These are phyloP conservation scores for Zapus hudsonius DNA, from an alignment of 2,113 vertebrate species.

Conservation along the genomic window DNA sequence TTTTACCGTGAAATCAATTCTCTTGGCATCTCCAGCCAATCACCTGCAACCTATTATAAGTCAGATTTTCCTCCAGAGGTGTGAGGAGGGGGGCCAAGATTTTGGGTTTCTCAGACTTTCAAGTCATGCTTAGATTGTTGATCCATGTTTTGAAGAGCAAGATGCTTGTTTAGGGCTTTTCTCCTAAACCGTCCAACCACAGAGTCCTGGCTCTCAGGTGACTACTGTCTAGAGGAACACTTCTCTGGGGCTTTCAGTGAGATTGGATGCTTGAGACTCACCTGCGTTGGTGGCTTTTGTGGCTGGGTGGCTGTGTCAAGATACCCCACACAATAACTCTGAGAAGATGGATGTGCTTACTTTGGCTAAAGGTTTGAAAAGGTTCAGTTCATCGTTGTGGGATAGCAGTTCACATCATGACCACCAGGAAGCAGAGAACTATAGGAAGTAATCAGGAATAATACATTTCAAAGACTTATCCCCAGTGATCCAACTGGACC, in stretches of 20 bases:
- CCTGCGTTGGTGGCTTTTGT: no score
- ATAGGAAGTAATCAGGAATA: background rate
- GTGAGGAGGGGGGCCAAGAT: background rate
- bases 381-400: background rate
- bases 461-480: background rate
- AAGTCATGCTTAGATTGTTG: rapidly evolving
- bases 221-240: background rate
- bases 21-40: background rate
- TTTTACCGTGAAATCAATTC: background rate
- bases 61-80: background rate
- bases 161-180: background rate
- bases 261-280: rapidly evolving
- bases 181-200: rapidly evolving
- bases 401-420: no score
- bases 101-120: background rate
- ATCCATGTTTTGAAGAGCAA: background rate
- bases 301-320: no score
- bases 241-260: background rate
- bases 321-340: background rate
- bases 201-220: background rate
- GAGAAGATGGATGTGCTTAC: background rate
- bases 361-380: background rate
- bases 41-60: background rate
- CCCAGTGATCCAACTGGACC: background rate
- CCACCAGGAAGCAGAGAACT: background rate